Conservation (phyloP, 2,113 vertebrate species). For the Maccullochella peelii region DNA sequence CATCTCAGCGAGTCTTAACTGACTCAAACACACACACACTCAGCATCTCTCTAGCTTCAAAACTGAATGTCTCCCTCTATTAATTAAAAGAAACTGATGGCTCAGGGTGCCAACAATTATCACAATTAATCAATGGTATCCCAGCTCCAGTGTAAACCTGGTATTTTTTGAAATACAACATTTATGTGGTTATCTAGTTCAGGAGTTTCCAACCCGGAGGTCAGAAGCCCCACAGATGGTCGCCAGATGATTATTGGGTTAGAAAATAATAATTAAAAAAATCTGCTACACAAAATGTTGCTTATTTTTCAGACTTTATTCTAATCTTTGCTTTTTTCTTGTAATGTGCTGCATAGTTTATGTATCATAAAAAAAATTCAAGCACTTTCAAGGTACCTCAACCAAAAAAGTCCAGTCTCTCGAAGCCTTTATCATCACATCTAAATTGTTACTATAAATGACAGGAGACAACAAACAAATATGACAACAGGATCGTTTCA, state of each 20-base stretch:
- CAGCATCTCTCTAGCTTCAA: not conserved
- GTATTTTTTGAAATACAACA: too few species aligned
- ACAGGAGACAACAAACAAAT: too few species aligned
- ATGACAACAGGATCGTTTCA: too few species aligned
- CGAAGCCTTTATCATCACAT: too few species aligned
- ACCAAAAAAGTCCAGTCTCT: too few species aligned
- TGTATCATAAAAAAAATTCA: too few species aligned
- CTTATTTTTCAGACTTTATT: not conserved
- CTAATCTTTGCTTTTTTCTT: not conserved
- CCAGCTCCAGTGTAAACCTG: not conserved
- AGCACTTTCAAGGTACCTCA: too few species aligned
- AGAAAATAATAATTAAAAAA: not conserved
- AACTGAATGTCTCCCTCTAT: not conserved
- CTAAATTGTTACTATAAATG: too few species aligned
- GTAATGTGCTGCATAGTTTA: not conserved
- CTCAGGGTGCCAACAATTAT: too few species aligned
- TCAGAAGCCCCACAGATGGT: not conserved
- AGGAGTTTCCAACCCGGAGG: not conserved
- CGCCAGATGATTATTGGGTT: not conserved
- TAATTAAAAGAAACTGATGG: not conserved
- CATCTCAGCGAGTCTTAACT: not conserved
- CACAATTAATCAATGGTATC: not conserved
- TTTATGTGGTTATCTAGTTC: not conserved
- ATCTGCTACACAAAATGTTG: not conserved
- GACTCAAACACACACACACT: not conserved